Conservation (phyloP, 30 jellyfish, hydroid and myxozoan genomes). For the Hydractinia echinata region DNA sequence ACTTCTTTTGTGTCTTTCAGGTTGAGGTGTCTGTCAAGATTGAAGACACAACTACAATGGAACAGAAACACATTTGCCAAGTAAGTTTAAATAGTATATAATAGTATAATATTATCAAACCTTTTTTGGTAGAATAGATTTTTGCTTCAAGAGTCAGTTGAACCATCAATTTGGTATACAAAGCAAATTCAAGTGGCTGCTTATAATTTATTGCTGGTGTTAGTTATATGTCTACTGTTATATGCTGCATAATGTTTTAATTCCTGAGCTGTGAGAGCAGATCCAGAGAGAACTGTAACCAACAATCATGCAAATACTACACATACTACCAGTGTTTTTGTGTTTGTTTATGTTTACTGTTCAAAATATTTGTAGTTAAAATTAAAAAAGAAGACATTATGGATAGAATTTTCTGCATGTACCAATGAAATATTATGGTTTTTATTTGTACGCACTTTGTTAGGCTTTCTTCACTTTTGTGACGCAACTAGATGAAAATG, state of each 20-base stretch:
- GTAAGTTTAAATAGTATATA: constrained; percentile 17
- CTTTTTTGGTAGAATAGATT: too few species aligned
- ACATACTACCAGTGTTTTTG: not conserved
- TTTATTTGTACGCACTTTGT: not conserved
- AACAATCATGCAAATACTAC: not conserved
- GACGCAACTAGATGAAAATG: constrained; percentile 61
- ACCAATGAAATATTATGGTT: too few species aligned
- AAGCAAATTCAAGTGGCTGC: too few species aligned
- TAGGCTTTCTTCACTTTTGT: constrained; percentile 85
- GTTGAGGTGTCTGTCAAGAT: constrained; percentile 51
- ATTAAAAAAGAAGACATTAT: too few species aligned
- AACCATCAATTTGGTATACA: too few species aligned
- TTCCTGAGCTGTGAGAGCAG: not conserved
- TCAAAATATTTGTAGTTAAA: too few species aligned
- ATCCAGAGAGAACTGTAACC: not conserved
- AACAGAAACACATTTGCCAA: constrained; percentile 36
- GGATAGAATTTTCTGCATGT: too few species aligned
- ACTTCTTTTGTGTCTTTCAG: constrained; percentile 3
- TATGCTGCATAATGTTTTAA: too few species aligned
- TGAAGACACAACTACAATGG: constrained; percentile 54
- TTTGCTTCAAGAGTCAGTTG: too few species aligned
- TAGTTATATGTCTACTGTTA: too few species aligned
- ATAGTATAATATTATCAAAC: not conserved
- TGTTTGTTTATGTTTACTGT: too few species aligned
- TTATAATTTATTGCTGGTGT: too few species aligned